Evolutionary conservation across 2,113 vertebrate species (phyloP).

Genomic region (Polypterus bichir): DNA sequence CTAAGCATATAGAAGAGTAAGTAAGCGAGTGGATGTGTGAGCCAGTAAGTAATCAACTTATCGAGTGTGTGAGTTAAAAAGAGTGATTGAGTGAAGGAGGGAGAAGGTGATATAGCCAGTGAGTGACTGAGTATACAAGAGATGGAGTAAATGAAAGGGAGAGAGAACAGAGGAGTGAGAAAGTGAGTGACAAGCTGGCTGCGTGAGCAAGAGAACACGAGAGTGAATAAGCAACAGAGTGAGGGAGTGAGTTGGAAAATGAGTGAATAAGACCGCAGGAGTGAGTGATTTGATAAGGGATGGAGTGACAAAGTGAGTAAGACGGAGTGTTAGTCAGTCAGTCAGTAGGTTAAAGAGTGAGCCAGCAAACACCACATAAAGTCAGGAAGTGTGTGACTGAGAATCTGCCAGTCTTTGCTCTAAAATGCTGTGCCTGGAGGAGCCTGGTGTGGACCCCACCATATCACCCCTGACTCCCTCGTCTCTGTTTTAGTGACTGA

Average conservation of each 20-base stretch:
- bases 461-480: neutral
- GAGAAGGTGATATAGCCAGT: neutral
- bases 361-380: neutral
- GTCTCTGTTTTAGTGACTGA: too few species aligned
- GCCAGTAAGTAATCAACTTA: too few species aligned
- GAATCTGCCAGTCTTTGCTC: too few species aligned
- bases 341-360: too few species aligned
- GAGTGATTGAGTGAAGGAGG: neutral
- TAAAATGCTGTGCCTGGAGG: neutral
- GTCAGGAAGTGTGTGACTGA: too few species aligned
- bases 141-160: neutral
- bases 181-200: neutral
- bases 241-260: too few species aligned
- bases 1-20: slow-evolving; percentile 1
- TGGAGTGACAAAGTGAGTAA: too few species aligned
- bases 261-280: too few species aligned
- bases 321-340: neutral
- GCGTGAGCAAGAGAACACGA: too few species aligned
- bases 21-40: slow-evolving; percentile 2
- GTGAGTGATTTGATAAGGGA: too few species aligned
- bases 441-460: neutral
- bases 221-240: too few species aligned
- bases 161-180: neutral
- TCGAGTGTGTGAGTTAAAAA: neutral
- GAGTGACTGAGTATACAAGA: neutral